Evolutionary conservation across 2,113 vertebrate genomes (phyloP).

Genomic region (Peromyscus californicus): DNA sequence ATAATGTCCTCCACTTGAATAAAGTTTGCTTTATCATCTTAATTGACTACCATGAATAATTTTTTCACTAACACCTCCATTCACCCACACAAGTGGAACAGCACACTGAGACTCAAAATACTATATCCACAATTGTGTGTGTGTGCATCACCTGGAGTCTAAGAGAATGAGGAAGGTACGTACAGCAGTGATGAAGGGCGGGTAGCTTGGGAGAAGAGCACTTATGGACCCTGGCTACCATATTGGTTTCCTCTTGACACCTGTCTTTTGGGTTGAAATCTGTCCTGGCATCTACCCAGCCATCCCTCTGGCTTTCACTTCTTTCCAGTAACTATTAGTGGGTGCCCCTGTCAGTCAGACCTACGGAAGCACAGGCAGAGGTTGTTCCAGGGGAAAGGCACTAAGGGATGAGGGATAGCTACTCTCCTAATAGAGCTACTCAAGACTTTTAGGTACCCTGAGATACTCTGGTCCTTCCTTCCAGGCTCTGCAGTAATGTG

Average conservation of each 20-base stretch:
- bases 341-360: neutral
- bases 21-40: neutral
- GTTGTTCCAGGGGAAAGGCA: neutral
- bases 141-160: neutral
- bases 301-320: neutral
- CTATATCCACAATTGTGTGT: neutral
- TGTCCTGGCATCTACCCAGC: neutral
- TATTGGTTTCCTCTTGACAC: neutral
- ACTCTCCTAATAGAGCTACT: neutral
- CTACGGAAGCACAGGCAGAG: neutral
- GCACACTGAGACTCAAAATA: neutral
- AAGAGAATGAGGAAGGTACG: neutral
- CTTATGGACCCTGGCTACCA: neutral
- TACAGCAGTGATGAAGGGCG: neutral
- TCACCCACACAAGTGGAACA: too few species aligned
- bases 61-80: neutral
- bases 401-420: too few species aligned
- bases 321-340: neutral
- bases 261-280: neutral
- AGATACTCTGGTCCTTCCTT: neutral
- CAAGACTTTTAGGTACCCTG: neutral
- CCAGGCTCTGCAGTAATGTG: neutral
- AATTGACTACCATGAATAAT: neutral
- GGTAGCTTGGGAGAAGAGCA: neutral
- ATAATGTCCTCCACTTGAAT: too few species aligned